These are phyloP conservation scores for Bergia puertoricense DNA, from an alignment of 92 coral and sea anemone species.

Conservation along the genomic window DNA sequence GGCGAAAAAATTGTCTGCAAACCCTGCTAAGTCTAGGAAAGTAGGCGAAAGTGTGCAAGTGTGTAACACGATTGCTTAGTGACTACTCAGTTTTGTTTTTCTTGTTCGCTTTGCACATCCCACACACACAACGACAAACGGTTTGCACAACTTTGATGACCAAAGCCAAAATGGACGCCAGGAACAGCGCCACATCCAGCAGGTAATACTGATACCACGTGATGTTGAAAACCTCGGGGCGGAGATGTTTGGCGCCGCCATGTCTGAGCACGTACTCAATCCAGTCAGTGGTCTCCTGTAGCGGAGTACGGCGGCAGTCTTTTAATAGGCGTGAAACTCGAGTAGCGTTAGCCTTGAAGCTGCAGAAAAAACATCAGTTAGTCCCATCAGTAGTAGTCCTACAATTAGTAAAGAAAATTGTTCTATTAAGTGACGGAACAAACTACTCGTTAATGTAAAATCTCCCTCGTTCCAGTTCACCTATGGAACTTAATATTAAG, in stretches of 20 bases:
- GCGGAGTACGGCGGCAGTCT: conserved; percentile 41
- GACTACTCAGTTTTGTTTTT: conserved; percentile 18
- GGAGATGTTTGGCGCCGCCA: conserved; percentile 58
- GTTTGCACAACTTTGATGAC: conserved; percentile 11
- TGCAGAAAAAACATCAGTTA: neutral
- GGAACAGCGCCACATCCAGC: conserved; percentile 34
- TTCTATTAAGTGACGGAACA: too few species aligned
- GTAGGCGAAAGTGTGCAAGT: too few species aligned
- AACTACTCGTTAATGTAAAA: too few species aligned
- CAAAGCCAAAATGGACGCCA: conserved; percentile 24
- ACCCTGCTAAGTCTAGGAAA: too few species aligned
- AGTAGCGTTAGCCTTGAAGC: conserved; percentile 38
- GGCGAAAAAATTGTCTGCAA: too few species aligned
- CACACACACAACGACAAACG: conserved; percentile 13
- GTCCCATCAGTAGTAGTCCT: too few species aligned
- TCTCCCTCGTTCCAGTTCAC: too few species aligned
- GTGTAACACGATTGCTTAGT: too few species aligned
- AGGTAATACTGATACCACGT: conserved; percentile 56
- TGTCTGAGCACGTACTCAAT: conserved; percentile 65
- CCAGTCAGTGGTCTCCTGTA: conserved; percentile 61
- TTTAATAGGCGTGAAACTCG: conserved; percentile 44
- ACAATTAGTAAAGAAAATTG: too few species aligned
- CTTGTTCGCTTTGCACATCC: neutral
- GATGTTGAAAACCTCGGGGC: conserved; percentile 58
- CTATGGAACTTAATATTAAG: too few species aligned